Percentiles rank a stretch among this genome's conserved stretches.
Evolutionary conservation across 2,797 vertebrate species (phyloP).

Genomic region (Microcaecilia unicolor): DNA sequence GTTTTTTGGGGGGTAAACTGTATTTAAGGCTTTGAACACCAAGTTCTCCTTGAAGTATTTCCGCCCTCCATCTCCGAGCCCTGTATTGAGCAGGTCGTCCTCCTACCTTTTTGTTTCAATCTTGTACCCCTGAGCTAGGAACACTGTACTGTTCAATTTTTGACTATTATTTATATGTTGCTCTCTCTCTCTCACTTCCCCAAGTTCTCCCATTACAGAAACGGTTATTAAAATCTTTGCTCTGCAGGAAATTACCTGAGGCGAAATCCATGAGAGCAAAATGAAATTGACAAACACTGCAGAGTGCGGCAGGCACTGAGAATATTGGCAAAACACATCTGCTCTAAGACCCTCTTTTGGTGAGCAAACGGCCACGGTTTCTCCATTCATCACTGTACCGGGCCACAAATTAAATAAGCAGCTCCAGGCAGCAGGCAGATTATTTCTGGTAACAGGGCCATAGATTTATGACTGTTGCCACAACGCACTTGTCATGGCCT

Average conservation of each 20-base stretch:
- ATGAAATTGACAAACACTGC: background rate
- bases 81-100: no score
- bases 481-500: conserved; percentile 17
- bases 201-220: conserved; percentile 7
- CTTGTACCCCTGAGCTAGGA: background rate
- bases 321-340: conserved; percentile 16
- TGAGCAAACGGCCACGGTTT: background rate
- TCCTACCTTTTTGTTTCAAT: background rate
- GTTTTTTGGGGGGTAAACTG: no score
- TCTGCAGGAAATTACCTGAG: conserved; percentile 12
- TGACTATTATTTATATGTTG: conserved; percentile 14
- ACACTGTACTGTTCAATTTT: conserved; percentile 5
- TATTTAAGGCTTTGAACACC: no score
- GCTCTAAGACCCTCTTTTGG: conserved; percentile 1
- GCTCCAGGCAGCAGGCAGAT: background rate
- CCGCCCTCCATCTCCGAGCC: no score
- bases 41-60: no score
- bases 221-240: conserved; percentile 12
- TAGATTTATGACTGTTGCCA: conserved; percentile 28
- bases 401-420: background rate
- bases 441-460: background rate
- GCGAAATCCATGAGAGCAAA: background rate
- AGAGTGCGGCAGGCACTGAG: background rate
- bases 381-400: background rate
- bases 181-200: background rate